Evolutionary conservation across 92 coral and sea anemone genomes (phyloP), one percentile per base, ranked within the genome.

Genomic region (Umimayanthus kanabou): DNA sequence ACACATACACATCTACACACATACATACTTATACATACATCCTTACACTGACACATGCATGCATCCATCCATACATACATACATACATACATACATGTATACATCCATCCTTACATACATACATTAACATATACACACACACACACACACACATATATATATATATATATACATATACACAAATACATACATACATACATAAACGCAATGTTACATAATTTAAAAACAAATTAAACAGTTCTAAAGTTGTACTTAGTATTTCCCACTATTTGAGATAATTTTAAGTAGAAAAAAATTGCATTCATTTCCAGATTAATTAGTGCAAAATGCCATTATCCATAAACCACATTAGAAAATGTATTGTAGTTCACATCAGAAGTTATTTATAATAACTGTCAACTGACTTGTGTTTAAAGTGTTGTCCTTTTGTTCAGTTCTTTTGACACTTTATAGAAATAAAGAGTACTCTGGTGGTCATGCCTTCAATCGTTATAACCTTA

Each of bases 251-350:
- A 33, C 77, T 73, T 73, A 10, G 77, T 9, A 30, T 37, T 40
- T 33, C 39, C 77, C 39, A 40, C 39, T 6, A 73, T 13, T 45
- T 73, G 9, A 73, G 39, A 72, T 23, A 33, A 28, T 37, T 73
- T 53, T 14, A 73, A 73, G 43, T 40, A 30, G 43, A 6, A 73
- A 73, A 73, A 15, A 40, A 73, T 73, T 73, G n/a, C 77, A 9
- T 73, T 73, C n/a, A 33, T 73, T 73, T 73, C 3, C 77, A 73
- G 77, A 73, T 73, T 33, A 73, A 73, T 73, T 73, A 73, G 77
- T 28, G 9, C 20, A 73, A 73, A 73, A 29, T 40, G 77, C n/a
- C 39, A 33, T 73, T 29, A 73, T 73, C 77, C 43, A 73, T 20
- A 33, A 73, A 73, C 77, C 77, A 73, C 77, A 73, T 22, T 33